Evolutionary conservation across 1,140 invertebrate species (phyloP), one percentile per base, ranked within the genome.

Genomic region (Micrasema longulum): DNA sequence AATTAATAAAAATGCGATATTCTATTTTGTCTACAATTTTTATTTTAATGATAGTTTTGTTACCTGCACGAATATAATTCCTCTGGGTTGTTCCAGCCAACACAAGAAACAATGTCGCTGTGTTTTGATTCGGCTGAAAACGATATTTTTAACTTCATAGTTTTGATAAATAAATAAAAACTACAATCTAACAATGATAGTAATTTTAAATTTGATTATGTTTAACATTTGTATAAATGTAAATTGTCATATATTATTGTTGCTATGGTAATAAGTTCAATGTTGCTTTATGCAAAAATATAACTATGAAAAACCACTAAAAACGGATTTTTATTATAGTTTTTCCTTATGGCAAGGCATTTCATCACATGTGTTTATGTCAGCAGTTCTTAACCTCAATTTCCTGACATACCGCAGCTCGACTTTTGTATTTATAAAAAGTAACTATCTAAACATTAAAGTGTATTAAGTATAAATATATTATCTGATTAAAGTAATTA

Each of bases 41-140:
- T 45, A n/a, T n/a, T n/a, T n/a, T n/a, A n/a, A n/a, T n/a, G n/a
- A n/a, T n/a, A n/a, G n/a, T n/a, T n/a, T 52, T 65, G 12, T 84
- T 85, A 94, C 93, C 93, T 93, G 77, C 91, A 92, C 36, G 96
- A 96, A 84, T 94, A 95, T 50, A 97, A 90, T 84, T 98, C 95
- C 81, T 98, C 96, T 35, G 94, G 90, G 76, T 90, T 93, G 79
- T 91, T 95, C 97, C 97, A 98, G 71, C 92, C 92, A 10, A 97
- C 91, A 83, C 95, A 96, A 68, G 92, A 92, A 4, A 95, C 91
- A 14, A 92, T 84, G 78, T 91, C 91, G 43, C 84, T 87, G 81
- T 95, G 92, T 55, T 90, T 89, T 47, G 90, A 87, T 77, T 91
- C 88, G 77, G 90, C 89, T 77, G 89, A 87, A 67, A 90, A 78